phyloP scores from a whole-genome alignment of 2,797 vertebrate genomes.

The Decapterus maruadsi region DNA sequence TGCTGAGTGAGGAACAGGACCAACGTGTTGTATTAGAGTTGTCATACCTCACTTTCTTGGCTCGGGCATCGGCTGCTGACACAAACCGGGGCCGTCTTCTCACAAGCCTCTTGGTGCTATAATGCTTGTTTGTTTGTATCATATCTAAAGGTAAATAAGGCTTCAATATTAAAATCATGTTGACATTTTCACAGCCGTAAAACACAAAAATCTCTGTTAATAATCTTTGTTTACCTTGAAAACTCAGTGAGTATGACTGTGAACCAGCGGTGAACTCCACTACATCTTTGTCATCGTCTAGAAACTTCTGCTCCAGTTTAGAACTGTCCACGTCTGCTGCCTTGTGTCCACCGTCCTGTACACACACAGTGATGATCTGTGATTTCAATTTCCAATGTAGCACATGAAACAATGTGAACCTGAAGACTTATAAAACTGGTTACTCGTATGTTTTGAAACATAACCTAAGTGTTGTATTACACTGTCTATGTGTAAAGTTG shows the following conservation, averaged over 20 bases:
- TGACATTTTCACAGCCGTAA: not conserved
- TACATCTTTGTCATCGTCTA: slow-evolving; percentile 60
- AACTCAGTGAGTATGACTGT: slow-evolving; percentile 79
- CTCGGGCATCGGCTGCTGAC: slow-evolving; percentile 67
- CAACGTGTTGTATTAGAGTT: not conserved
- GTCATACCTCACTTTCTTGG: slow-evolving; percentile 70
- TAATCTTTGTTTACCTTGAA: slow-evolving; percentile 69
- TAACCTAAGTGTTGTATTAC: no score
- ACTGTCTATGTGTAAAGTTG: no score
- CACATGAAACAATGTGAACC: no score
- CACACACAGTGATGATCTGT: not conserved
- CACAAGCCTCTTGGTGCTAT: slow-evolving; percentile 74
- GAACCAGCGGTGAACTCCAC: slow-evolving; percentile 78
- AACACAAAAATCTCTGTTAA: not conserved
- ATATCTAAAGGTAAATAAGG: slow-evolving; percentile 73
- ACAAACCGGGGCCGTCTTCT: slow-evolving; percentile 80
- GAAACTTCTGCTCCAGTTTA: slow-evolving; percentile 78
- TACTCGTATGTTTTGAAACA: no score
- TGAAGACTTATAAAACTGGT: no score
- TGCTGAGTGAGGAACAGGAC: not conserved
- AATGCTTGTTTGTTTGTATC: slow-evolving; percentile 82
- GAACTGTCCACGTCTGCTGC: slow-evolving; percentile 65
- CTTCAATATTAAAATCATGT: not conserved
- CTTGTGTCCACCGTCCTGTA: slow-evolving; percentile 51
- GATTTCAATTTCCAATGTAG: no score